Evolutionary conservation across 2,888 invertebrate species (phyloP).

Genomic region (Andrena minutula): DNA sequence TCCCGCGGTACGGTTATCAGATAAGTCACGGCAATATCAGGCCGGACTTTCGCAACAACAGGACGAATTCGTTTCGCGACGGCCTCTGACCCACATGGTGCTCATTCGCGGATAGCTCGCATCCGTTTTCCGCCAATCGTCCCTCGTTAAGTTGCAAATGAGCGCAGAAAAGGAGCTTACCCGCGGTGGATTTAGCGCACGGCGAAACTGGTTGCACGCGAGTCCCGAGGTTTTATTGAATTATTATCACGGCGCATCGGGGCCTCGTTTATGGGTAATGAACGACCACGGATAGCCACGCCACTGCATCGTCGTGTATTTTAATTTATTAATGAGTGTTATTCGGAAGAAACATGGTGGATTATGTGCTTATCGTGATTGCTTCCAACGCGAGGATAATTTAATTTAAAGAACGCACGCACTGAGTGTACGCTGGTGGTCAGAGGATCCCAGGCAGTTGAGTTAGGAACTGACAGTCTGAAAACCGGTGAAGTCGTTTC

Average conservation of each 20-base stretch:
- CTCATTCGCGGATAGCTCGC: constrained; percentile 46
- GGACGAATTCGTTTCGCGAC: constrained; percentile 47
- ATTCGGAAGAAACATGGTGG: constrained; percentile 17
- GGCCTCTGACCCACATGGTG: constrained; percentile 48
- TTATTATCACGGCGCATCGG: background rate
- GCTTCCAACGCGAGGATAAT: background rate
- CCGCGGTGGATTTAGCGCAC: constrained; percentile 46
- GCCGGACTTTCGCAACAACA: constrained; percentile 53
- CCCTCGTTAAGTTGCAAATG: constrained; percentile 65
- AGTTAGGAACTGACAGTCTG: background rate
- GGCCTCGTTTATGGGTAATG: constrained; percentile 21
- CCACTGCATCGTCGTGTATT: constrained; percentile 7
- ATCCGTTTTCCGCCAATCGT: constrained; percentile 63
- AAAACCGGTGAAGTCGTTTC: too few relatives aligned
- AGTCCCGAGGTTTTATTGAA: constrained; percentile 27
- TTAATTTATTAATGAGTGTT: constrained; percentile 41
- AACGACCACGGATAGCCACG: constrained; percentile 7
- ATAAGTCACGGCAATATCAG: constrained; percentile 38
- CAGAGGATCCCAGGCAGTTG: too few relatives aligned
- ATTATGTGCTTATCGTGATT: constrained; percentile 6
- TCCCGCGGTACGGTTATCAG: constrained; percentile 9
- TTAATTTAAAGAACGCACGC: too few relatives aligned
- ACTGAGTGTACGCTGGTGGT: too few relatives aligned
- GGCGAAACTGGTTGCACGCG: constrained; percentile 15
- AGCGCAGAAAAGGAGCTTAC: constrained; percentile 41